Evolutionary conservation across 92 coral and sea anemone species (phyloP).

Genomic region (Phenganax marumi): DNA sequence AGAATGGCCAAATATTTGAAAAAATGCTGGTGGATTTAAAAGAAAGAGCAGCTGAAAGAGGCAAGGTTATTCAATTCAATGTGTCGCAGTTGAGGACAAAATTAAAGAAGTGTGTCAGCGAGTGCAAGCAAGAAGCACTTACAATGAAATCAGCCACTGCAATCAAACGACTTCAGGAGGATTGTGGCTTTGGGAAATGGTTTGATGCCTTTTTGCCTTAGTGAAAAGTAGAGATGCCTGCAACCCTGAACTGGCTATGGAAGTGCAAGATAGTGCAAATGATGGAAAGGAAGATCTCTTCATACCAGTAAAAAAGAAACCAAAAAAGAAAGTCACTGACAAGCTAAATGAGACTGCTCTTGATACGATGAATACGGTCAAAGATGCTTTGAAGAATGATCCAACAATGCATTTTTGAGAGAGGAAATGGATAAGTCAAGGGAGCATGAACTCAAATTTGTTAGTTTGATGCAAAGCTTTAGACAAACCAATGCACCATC

Average conservation of each 20-base stretch:
- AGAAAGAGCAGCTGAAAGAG: slow-evolving; percentile 42
- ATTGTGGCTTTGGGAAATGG: slow-evolving; percentile 50
- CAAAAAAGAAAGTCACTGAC: neutral
- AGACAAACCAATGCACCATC: too few species aligned
- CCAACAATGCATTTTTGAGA: slow-evolving; percentile 13
- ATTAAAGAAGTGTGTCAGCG: slow-evolving; percentile 43
- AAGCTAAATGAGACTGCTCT: neutral
- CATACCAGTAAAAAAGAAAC: neutral
- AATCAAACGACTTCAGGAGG: slow-evolving; percentile 51
- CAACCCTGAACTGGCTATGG: slow-evolving; percentile 39
- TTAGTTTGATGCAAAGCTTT: neutral
- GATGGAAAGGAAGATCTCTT: neutral
- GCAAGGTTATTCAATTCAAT: slow-evolving; percentile 35
- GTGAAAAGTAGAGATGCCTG: slow-evolving; percentile 49
- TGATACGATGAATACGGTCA: slow-evolving; percentile 18
- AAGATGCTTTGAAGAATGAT: slow-evolving; percentile 9
- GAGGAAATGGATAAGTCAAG: slow-evolving; percentile 30
- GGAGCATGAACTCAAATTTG: neutral
- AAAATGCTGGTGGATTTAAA: slow-evolving; percentile 40
- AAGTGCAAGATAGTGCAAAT: slow-evolving; percentile 1
- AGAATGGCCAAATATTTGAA: slow-evolving; percentile 47
- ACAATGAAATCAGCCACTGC: slow-evolving; percentile 55
- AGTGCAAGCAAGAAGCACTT: slow-evolving; percentile 54
- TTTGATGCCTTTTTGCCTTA: slow-evolving; percentile 36
- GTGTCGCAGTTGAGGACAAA: slow-evolving; percentile 49